phyloP scores from a whole-genome alignment of 2,888 invertebrate species.

The Gonocerus acuteangulatus region DNA sequence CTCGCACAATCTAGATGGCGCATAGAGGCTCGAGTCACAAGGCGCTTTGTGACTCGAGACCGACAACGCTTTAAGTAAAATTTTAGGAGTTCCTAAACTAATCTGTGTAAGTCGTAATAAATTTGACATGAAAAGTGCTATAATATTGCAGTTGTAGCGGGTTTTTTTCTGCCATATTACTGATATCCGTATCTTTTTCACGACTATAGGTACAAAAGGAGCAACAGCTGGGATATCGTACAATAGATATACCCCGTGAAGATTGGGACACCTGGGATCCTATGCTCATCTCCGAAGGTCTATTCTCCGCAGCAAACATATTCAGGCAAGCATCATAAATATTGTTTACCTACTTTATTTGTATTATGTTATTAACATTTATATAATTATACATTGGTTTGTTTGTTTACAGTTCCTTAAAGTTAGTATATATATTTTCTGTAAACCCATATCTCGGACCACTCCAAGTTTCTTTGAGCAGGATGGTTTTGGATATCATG shows the following conservation, averaged over 20 bases:
- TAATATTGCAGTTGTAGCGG: too few relatives aligned
- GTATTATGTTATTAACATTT: neutral
- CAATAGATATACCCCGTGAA: conserved; percentile 62
- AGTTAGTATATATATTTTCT: conserved; percentile 95
- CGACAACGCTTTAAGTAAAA: too few relatives aligned
- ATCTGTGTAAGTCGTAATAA: too few relatives aligned
- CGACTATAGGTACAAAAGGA: conserved; percentile 66
- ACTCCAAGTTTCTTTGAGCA: conserved; percentile 86
- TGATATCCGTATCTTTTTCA: too few relatives aligned
- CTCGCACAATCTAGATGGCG: too few relatives aligned
- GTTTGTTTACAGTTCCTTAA: conserved; percentile 67
- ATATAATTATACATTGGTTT: neutral
- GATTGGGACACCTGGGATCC: conserved; percentile 99
- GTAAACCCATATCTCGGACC: conserved; percentile 96
- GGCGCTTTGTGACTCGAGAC: too few relatives aligned
- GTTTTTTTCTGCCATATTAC: too few relatives aligned
- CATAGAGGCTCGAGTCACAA: too few relatives aligned
- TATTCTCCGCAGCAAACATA: conserved; percentile 97
- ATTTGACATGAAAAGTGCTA: too few relatives aligned
- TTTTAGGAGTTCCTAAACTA: too few relatives aligned
- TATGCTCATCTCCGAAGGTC: conserved; percentile 88
- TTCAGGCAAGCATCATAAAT: conserved; percentile 52
- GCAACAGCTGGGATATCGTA: conserved; percentile 37
- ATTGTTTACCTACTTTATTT: neutral
- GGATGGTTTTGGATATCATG: conserved; percentile 91